Evolutionary conservation across 2,888 invertebrate genomes (phyloP), one percentile per base, ranked within the genome.

Genomic region (Nomada flava): DNA sequence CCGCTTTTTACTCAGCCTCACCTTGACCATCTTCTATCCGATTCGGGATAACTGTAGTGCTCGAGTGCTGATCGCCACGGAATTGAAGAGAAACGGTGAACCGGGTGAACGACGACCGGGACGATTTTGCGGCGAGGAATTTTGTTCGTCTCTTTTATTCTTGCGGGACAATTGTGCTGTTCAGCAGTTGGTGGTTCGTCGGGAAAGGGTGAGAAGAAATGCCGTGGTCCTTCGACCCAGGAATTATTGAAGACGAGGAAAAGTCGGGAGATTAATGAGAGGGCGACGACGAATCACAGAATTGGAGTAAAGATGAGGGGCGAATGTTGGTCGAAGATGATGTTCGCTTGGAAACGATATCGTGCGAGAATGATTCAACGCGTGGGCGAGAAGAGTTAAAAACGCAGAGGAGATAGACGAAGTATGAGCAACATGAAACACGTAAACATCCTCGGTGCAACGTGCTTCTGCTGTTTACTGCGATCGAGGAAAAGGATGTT

Each of bases 361-460:
- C 68, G 52, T n/a, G n/a, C 47, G 64, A 5, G 57, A 13, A 80
- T 72, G 77, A 74, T 68, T 72, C 47, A 47, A 64, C 55, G 29
- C 18, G 86, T 85, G 63, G 86, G 86, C 79, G 81, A 76, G 23
- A 42, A 44, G 50, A 11, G 63, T 76, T 64, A 64, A 88, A 78
- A 82, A 69, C 36, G 7, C 50, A 3, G 4, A 10, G 18, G 52
- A 68, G 77, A 87, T 88, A 83, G 36, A 78, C 67, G 75, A 53
- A 63, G 23, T 44, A 55, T 13, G 72, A 73, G 29, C 77, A 68
- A 42, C 69, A 72, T 75, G 75, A 86, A 78, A 77, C 68, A 42
- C 65, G 60, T 81, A 86, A 87, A 88, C 88, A 83, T 86, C 86
- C 88, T 88, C 65, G 10, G 53, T 23, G 18, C 65, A 64, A 65